phyloP scores from a whole-genome alignment of 2,113 vertebrate genomes.

The Leuciscus idus region DNA sequence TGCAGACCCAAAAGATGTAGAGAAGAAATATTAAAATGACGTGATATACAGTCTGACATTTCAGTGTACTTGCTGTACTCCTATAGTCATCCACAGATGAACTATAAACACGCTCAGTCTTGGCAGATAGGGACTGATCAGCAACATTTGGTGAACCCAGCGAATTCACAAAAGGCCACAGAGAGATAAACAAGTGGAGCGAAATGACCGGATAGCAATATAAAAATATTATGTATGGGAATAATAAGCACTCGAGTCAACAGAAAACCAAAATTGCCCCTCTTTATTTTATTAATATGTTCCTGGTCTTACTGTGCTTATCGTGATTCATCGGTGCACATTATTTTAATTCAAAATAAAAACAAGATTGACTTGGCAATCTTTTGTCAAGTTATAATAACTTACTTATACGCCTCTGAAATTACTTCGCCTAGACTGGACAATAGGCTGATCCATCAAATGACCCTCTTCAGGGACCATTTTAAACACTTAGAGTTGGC shows the following conservation, averaged over 20 bases:
- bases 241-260: slow-evolving; percentile 19
- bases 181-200: background rate
- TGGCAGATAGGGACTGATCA: background rate
- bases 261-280: background rate
- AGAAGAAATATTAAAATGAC: slow-evolving; percentile 23
- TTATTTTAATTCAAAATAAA: background rate
- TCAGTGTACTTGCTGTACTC: background rate
- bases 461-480: background rate
- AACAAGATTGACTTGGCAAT: background rate
- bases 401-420: background rate
- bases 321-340: background rate
- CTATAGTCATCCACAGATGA: background rate
- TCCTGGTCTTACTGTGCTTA: background rate
- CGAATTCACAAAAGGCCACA: background rate
- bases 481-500: background rate
- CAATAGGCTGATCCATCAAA: background rate
- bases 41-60: slow-evolving; percentile 34
- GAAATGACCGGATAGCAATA: slow-evolving; percentile 10
- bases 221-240: background rate
- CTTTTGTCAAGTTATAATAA: background rate
- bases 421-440: background rate
- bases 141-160: slow-evolving; percentile 4
- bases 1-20: background rate
- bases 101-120: slow-evolving; percentile 3
- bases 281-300: background rate